Conservation (phyloP, 2,113 vertebrate genomes). For the Pollimyrus isidori region DNA sequence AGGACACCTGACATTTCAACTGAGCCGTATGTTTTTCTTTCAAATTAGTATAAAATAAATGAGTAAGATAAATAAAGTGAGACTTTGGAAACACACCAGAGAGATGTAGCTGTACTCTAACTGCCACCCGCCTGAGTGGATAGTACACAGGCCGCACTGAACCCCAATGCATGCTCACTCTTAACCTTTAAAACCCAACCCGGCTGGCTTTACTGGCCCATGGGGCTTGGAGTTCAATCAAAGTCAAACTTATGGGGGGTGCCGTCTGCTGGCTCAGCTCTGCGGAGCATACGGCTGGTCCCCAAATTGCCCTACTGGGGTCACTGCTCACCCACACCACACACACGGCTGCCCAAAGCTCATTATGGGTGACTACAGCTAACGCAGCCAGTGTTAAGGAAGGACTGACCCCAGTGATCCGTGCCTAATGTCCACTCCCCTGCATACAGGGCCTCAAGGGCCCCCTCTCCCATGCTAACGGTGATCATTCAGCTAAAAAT, state of each 20-base stretch:
- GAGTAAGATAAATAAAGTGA: background rate
- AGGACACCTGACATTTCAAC: slow-evolving; percentile 4
- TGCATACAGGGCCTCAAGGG: background rate
- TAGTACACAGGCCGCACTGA: background rate
- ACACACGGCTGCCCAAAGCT: background rate
- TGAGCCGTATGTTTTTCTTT: background rate
- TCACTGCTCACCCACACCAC: background rate
- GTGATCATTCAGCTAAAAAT: background rate
- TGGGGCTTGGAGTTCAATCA: background rate
- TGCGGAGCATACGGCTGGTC: background rate
- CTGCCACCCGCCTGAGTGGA: too few species aligned
- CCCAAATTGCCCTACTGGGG: background rate
- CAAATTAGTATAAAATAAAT: background rate
- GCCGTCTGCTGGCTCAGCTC: background rate
- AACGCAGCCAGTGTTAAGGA: background rate
- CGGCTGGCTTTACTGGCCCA: background rate
- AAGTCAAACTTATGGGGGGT: background rate
- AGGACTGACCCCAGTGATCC: background rate
- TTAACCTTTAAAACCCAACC: background rate
- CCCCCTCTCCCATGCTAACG: background rate
- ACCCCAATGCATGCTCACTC: background rate
- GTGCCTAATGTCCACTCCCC: background rate
- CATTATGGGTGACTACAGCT: background rate
- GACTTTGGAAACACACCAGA: background rate
- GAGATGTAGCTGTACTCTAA: background rate